phyloP scores from a whole-genome alignment of 1,140 invertebrate species.

The Cydia splendana region DNA sequence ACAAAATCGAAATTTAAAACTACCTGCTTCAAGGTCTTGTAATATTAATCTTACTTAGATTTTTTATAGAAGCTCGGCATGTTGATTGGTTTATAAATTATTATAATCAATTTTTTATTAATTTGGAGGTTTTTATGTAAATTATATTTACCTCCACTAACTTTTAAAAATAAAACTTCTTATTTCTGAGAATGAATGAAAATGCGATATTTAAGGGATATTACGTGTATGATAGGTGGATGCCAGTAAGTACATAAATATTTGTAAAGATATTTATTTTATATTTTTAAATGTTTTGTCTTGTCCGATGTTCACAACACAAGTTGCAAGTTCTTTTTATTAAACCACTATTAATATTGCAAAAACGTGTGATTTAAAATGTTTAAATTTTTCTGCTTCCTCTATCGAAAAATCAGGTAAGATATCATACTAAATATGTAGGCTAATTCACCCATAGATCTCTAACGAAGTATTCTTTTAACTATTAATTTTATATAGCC shows the following conservation, averaged over 20 bases:
- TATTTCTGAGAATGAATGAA: neutral
- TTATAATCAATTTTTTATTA: neutral
- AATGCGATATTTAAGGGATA: constrained; percentile 4
- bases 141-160: neutral
- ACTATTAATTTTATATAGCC: constrained; percentile 39
- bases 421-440: neutral
- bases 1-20: neutral
- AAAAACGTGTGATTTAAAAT: too few relatives aligned
- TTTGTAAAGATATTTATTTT: constrained; percentile 3
- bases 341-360: too few relatives aligned
- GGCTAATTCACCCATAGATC: constrained; percentile 38
- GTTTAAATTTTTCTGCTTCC: neutral
- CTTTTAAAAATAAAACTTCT: neutral
- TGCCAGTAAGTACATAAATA: neutral
- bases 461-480: constrained; percentile 46
- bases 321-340: too few relatives aligned
- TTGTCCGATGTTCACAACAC: neutral
- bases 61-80: neutral
- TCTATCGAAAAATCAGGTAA: neutral
- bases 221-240: neutral
- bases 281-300: neutral
- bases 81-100: neutral
- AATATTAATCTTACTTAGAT: neutral
- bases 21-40: neutral
- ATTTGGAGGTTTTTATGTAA: neutral